Evolutionary conservation across 2,113 vertebrate species (phyloP), one percentile per base, ranked within the genome.

Genomic region (Cnemophilus loriae): DNA sequence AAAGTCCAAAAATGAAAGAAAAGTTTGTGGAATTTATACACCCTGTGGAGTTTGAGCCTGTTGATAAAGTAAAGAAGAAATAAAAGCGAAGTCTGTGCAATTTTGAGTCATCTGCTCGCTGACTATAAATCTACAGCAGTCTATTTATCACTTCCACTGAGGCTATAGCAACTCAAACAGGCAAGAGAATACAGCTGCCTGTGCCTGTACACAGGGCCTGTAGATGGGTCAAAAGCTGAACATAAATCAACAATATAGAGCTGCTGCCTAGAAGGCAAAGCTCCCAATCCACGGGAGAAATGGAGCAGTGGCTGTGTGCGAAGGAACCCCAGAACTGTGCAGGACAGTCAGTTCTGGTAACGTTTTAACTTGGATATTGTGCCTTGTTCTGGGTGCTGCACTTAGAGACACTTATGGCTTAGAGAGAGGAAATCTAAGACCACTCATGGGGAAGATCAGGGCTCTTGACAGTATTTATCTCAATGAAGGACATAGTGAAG

Each of bases 281-380:
- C 35, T 73, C 68, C 42, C 30, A 52, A 1, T 13, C n/a, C 1
- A 1, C 35, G 47, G 33, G 7, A 80, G 59, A 70, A 89, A 59
- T 5, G n/a, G 49, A 69, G 46, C 0, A 0, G 27, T 76, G 57
- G 11, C 46, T 85, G 21, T 1, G 1, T 55, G 67, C 0, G 0
- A 76, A 61, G 16, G 33, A 76, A 8, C 13, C 22, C 49, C 33
- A 22, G 24, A 15, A 26, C 35, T 23, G 33, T 0, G 1, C 2
- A 2, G 46, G 11, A 65, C 0, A 0, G 13, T 49, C 59, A 17
- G 6, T 17, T 78, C 47, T 56, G 15, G 6, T 24, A 46, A 46
- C 23, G 28, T 55, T 69, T 76, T 59, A 53, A 21, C 13, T 22
- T 19, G 14, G 26, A 19, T 81, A 11, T 56, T 82, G 27, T 41